A percentile compares a stretch with the other conserved stretches of the same genome.
These are phyloP conservation scores for Trachelus tabidus DNA, from an alignment of 2,888 invertebrate genomes.

Conservation along the genomic window DNA sequence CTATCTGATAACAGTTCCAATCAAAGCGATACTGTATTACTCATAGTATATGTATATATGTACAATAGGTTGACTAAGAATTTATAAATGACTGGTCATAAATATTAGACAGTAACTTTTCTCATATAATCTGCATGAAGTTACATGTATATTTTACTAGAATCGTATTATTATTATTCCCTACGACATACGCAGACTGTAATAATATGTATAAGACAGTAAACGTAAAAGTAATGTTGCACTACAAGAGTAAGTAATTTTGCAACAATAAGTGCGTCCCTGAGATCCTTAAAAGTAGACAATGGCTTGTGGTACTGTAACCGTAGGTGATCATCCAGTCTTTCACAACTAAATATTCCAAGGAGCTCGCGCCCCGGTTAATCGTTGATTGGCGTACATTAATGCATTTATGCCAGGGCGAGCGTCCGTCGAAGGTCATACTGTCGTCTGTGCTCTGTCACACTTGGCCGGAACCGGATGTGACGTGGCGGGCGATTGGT, in stretches of 20 bases:
- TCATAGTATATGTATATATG: not conserved
- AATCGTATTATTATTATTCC: not conserved
- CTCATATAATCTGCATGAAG: not conserved
- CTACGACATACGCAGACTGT: not conserved
- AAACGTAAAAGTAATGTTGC: not conserved
- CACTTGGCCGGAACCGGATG: constrained; percentile 38
- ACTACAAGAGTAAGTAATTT: too few species aligned
- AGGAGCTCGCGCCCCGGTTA: constrained; percentile 35
- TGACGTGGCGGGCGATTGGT: constrained; percentile 37
- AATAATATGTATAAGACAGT: not conserved
- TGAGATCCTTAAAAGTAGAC: not conserved
- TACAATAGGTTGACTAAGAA: not conserved
- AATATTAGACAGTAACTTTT: not conserved
- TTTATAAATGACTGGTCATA: not conserved
- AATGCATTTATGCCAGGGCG: constrained; percentile 38
- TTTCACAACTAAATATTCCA: constrained; percentile 41
- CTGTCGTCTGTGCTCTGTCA: constrained; percentile 13
- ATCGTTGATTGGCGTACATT: constrained; percentile 39
- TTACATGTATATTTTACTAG: not conserved
- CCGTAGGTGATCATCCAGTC: constrained; percentile 26
- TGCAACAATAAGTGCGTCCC: constrained; percentile 15
- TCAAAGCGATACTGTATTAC: not conserved
- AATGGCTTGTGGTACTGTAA: not conserved
- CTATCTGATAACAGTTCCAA: not conserved
- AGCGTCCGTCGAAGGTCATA: constrained; percentile 29